Conservation (phyloP, 1,140 invertebrate species). For the Heterodera carotae region DNA sequence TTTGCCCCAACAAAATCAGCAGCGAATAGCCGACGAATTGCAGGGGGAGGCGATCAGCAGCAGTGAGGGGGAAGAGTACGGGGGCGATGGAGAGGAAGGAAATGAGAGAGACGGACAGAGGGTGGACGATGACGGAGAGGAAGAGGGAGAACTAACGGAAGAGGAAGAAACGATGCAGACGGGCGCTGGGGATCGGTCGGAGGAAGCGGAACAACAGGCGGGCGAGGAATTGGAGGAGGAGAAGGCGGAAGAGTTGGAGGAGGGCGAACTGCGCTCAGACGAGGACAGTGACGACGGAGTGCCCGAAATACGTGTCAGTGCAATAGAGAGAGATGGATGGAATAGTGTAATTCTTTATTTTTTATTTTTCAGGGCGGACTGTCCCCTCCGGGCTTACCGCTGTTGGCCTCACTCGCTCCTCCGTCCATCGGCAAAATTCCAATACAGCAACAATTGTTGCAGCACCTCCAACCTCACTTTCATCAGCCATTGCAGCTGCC, state of each 20-base stretch:
- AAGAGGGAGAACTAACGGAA: constrained; percentile 2
- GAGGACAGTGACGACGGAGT: constrained; percentile 5
- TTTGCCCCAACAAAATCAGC: too few species aligned
- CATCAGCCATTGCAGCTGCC: background rate
- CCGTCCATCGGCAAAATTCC: background rate
- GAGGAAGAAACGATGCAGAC: background rate
- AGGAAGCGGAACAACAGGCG: background rate
- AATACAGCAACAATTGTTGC: background rate
- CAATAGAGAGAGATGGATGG: too few species aligned
- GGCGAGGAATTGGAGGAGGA: background rate
- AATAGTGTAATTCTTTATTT: background rate
- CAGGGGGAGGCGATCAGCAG: background rate
- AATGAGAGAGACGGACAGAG: background rate
- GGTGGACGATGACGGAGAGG: background rate
- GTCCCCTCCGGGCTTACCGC: background rate
- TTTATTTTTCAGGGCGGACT: background rate
- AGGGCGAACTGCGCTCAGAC: constrained; percentile 9
- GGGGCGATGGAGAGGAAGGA: too few species aligned
- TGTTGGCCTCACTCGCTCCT: background rate
- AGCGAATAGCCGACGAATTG: background rate
- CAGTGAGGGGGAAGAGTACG: background rate
- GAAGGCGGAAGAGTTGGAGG: background rate
- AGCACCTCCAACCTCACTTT: background rate
- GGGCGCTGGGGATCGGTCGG: background rate
- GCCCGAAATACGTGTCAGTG: background rate